Evolutionary conservation across 2,888 invertebrate genomes (phyloP).

Genomic region (Oeneis ivallda): DNA sequence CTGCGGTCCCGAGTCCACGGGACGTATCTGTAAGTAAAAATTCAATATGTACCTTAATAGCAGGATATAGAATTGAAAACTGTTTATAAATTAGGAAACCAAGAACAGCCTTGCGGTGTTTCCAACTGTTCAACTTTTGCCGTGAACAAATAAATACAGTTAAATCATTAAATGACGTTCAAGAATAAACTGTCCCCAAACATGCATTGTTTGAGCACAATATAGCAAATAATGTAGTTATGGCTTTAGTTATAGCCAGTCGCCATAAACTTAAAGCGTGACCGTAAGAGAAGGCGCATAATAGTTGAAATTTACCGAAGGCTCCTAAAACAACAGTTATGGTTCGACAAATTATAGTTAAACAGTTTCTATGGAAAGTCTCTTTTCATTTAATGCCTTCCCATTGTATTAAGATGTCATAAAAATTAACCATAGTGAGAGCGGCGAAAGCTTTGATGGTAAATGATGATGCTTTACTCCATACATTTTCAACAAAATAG

Average conservation of each 20-base stretch:
- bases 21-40: constrained; percentile 43
- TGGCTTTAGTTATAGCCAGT: constrained; percentile 49
- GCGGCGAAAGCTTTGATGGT: constrained; percentile 75
- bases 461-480: constrained; percentile 56
- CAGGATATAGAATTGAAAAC: constrained; percentile 23
- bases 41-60: constrained; percentile 14
- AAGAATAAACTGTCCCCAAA: constrained; percentile 58
- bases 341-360: constrained; percentile 53
- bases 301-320: constrained; percentile 48
- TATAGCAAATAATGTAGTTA: constrained; percentile 52
- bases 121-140: constrained; percentile 41
- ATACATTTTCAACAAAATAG: neutral
- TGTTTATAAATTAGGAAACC: constrained; percentile 5
- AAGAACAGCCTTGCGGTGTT: constrained; percentile 40
- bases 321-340: constrained; percentile 56
- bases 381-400: constrained; percentile 66
- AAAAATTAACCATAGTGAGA: constrained; percentile 75
- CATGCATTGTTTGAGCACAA: constrained; percentile 54
- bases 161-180: constrained; percentile 36
- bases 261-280: constrained; percentile 45
- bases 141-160: constrained; percentile 45
- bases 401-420: constrained; percentile 70
- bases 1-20: constrained; percentile 66
- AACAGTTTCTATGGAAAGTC: constrained; percentile 62
- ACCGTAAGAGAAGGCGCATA: constrained; percentile 52